Conservation (phyloP, 2,888 invertebrate genomes). For the Volucella bombylans region DNA sequence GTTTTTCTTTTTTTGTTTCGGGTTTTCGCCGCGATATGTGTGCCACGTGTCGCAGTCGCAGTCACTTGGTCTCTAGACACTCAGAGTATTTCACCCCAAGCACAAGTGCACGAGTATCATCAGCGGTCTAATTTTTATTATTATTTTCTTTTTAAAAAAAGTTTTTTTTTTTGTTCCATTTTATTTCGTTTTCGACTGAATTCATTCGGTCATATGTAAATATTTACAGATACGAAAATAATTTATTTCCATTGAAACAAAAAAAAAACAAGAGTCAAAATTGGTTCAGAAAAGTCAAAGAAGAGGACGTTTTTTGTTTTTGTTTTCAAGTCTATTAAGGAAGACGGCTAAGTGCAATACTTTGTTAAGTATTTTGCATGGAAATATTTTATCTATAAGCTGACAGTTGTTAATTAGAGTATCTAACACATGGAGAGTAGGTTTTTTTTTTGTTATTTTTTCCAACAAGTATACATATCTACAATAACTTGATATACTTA, state of each 20-base stretch:
- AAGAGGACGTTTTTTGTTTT: background rate
- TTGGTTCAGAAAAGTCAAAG: constrained; percentile 1
- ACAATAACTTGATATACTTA: background rate
- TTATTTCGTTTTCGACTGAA: constrained; percentile 17
- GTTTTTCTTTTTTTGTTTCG: background rate
- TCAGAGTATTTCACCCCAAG: constrained; percentile 28
- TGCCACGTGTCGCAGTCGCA: constrained; percentile 37
- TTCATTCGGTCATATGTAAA: constrained; percentile 46
- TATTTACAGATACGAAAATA: constrained; percentile 60
- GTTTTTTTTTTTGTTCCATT: constrained; percentile 8
- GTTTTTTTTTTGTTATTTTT: constrained; percentile 2
- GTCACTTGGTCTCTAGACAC: constrained; percentile 38
- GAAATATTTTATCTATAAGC: constrained; percentile 23
- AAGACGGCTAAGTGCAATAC: background rate
- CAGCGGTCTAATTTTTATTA: background rate
- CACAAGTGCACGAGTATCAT: constrained; percentile 22
- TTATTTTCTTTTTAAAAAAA: background rate
- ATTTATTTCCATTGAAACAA: background rate
- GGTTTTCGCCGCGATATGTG: background rate
- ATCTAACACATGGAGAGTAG: constrained; percentile 22
- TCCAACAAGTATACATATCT: background rate
- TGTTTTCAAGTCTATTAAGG: background rate
- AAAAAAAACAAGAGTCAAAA: background rate
- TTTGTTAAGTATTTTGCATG: constrained; percentile 1
- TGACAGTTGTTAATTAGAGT: constrained; percentile 35